Evolutionary conservation across 1,140 invertebrate genomes (phyloP).

Genomic region (Solenopsis invicta): DNA sequence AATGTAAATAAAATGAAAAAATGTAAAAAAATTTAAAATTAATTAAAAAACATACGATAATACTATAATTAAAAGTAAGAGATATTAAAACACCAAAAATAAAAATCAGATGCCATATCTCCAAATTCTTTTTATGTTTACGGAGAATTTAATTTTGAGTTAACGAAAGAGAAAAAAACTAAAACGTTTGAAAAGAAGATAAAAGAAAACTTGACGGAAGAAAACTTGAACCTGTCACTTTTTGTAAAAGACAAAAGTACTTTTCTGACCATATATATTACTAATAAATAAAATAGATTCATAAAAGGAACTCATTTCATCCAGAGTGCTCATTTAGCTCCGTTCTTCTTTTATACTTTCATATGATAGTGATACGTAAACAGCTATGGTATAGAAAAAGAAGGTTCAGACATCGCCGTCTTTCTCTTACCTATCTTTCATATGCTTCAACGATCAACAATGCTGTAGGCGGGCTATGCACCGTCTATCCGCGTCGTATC

Average conservation of each 20-base stretch:
- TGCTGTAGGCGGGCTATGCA: background rate
- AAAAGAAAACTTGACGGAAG: background rate
- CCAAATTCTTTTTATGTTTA: background rate
- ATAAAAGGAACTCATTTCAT: background rate
- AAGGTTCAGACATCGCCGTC: background rate
- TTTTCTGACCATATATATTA: background rate
- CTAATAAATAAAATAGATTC: slow-evolving; percentile 8
- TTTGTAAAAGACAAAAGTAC: background rate
- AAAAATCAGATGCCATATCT: background rate
- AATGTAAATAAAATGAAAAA: background rate
- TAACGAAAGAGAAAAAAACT: background rate
- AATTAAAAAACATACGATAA: background rate
- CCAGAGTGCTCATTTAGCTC: background rate
- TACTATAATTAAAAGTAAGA: slow-evolving; percentile 20
- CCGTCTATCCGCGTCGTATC: background rate
- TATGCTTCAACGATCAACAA: slow-evolving; percentile 36
- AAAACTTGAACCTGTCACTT: background rate
- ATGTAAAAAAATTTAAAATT: background rate
- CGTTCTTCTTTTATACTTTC: slow-evolving; percentile 35
- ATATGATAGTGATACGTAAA: background rate
- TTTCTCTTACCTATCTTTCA: background rate
- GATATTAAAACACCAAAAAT: too few relatives aligned
- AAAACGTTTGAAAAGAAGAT: background rate
- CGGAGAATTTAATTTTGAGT: slow-evolving; percentile 1
- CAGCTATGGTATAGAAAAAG: background rate